These are phyloP conservation scores for human DNA, from an alignment of 2,113 vertebrate species.

Conservation along the genomic window DNA sequence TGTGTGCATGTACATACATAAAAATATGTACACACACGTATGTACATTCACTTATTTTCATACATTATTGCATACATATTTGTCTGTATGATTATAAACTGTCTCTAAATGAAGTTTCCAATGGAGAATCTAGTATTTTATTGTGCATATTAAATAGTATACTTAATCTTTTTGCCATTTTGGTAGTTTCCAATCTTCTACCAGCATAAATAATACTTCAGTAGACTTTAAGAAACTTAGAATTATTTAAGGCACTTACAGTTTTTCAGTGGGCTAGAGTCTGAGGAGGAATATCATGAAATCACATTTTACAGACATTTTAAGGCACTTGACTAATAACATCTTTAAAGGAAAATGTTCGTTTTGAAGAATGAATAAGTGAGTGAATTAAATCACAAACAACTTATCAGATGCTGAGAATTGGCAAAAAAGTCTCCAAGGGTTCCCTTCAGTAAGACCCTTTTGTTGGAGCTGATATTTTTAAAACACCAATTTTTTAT, in stretches of 20 bases:
- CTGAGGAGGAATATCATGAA: not conserved
- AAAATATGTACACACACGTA: not conserved
- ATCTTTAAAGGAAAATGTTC: not conserved
- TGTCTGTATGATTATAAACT: not conserved
- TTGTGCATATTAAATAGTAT: not conserved
- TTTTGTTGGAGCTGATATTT: not conserved
- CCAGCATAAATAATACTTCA: not conserved
- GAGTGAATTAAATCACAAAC: not conserved
- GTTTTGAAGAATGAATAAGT: slow-evolving; percentile 32
- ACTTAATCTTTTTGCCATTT: not conserved
- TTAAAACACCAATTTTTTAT: not conserved
- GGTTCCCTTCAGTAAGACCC: not conserved
- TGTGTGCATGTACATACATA: not conserved
- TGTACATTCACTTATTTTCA: not conserved
- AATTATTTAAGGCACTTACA: not conserved
- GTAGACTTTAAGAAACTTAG: not conserved
- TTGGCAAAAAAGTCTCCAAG: not conserved
- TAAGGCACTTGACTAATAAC: not conserved
- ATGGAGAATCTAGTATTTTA: not conserved
- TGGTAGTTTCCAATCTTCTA: not conserved
- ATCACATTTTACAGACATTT: not conserved
- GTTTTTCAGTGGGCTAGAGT: not conserved
- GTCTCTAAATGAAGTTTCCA: not conserved
- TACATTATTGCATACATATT: not conserved
- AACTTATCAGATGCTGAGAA: not conserved